A percentile compares a stretch with the other conserved stretches of the same genome.
Evolutionary conservation across 2,888 invertebrate species (phyloP).

Genomic region (Lithophane semibrunnea): DNA sequence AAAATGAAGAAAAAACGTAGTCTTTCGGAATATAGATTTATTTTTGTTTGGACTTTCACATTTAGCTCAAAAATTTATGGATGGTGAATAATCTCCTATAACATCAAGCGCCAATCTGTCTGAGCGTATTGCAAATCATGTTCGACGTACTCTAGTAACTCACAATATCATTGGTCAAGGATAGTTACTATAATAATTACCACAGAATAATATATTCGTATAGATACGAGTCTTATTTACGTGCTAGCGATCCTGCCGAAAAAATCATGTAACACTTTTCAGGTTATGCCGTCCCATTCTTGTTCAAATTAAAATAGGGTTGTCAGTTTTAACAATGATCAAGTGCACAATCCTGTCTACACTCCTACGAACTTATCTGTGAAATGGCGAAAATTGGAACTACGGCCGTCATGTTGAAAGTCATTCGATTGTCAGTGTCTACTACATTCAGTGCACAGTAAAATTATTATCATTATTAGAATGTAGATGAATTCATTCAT

Average conservation of each 20-base stretch:
- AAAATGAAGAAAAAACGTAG: too few relatives aligned
- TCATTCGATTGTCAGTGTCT: too few relatives aligned
- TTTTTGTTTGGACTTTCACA: too few relatives aligned
- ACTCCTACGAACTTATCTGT: too few relatives aligned
- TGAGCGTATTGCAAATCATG: slow-evolving; percentile 13
- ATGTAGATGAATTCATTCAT: too few relatives aligned
- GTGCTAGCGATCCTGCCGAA: neutral
- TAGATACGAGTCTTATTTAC: slow-evolving; percentile 2
- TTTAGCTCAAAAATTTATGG: too few relatives aligned
- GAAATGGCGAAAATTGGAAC: too few relatives aligned
- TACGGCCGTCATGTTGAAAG: too few relatives aligned
- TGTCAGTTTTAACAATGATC: neutral
- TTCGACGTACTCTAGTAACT: slow-evolving; percentile 43
- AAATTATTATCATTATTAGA: too few relatives aligned
- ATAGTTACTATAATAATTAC: neutral
- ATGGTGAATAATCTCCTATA: neutral
- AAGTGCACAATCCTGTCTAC: neutral
- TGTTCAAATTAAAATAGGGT: neutral
- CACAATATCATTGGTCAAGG: slow-evolving; percentile 18
- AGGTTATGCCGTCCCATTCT: neutral
- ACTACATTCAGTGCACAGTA: too few relatives aligned
- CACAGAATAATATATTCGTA: slow-evolving; percentile 17
- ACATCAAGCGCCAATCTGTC: slow-evolving; percentile 25
- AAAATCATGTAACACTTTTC: neutral
- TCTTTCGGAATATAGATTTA: too few relatives aligned